phyloP scores from a whole-genome alignment of 2,797 vertebrate genomes.

The Pseudochirops cupreus region DNA sequence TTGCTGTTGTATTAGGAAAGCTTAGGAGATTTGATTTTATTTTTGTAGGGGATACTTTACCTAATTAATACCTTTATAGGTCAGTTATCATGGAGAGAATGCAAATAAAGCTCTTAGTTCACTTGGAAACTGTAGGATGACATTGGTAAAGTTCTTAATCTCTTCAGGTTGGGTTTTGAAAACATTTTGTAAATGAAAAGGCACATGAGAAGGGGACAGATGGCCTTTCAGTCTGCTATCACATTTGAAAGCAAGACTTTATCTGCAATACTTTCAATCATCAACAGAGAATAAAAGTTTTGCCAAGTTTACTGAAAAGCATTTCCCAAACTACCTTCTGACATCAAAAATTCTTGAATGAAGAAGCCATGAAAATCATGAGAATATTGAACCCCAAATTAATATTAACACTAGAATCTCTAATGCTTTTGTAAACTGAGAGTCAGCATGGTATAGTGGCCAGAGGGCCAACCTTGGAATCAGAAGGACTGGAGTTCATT shows the following conservation, averaged over 20 bases:
- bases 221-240: background rate
- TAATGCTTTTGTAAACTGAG: background rate
- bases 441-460: background rate
- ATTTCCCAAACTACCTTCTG: background rate
- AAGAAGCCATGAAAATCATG: background rate
- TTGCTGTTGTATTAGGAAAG: background rate
- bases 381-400: background rate
- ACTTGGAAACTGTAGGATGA: background rate
- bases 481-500: background rate
- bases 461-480: background rate
- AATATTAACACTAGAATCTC: background rate
- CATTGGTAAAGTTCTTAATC: background rate
- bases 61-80: background rate
- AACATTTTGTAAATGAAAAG: background rate
- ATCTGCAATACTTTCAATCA: background rate
- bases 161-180: background rate
- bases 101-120: background rate
- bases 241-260: background rate
- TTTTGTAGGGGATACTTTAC: background rate
- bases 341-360: background rate
- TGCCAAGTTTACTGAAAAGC: background rate
- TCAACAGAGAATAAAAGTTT: background rate
- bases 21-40: background rate
- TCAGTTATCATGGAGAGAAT: background rate
- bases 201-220: background rate